A percentile compares a stretch with the other conserved stretches of the same genome.
Conservation (phyloP, 2,888 invertebrate genomes). For the Lasiommata megera region DNA sequence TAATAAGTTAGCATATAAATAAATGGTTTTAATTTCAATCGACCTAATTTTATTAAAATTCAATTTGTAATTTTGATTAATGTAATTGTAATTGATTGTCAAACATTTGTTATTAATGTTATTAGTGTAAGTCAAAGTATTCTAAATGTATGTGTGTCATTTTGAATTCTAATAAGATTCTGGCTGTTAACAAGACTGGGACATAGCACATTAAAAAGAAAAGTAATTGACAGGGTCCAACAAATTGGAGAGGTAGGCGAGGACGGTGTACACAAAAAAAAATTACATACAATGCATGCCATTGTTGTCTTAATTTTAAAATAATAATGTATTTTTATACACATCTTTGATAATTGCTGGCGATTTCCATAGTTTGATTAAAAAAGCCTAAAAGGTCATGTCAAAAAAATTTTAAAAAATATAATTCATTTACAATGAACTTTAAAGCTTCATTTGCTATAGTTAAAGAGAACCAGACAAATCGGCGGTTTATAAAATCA, state of each 20-base stretch:
- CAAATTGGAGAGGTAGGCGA: neutral
- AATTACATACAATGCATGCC: no score
- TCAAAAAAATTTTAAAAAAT: no score
- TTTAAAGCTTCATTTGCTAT: no score
- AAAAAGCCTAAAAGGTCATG: no score
- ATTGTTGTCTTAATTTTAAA: no score
- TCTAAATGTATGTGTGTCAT: neutral
- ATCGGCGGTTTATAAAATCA: no score
- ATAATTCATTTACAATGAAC: no score
- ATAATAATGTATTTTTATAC: no score
- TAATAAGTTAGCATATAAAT: neutral
- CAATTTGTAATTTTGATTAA: slow-evolving; percentile 21
- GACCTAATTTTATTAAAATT: slow-evolving; percentile 3
- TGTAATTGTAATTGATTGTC: slow-evolving; percentile 1
- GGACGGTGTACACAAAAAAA: neutral
- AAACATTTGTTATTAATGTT: neutral
- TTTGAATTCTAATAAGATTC: slow-evolving; percentile 9
- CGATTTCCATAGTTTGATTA: no score
- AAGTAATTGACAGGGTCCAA: neutral
- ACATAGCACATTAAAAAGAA: slow-evolving; percentile 17
- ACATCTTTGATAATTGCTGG: no score
- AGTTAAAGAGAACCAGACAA: no score
- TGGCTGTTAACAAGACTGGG: slow-evolving; percentile 8
- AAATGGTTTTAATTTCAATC: neutral
- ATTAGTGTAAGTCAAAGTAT: neutral